phyloP scores from a whole-genome alignment of 1,140 invertebrate genomes.

The Drosophila parabipectinata region DNA sequence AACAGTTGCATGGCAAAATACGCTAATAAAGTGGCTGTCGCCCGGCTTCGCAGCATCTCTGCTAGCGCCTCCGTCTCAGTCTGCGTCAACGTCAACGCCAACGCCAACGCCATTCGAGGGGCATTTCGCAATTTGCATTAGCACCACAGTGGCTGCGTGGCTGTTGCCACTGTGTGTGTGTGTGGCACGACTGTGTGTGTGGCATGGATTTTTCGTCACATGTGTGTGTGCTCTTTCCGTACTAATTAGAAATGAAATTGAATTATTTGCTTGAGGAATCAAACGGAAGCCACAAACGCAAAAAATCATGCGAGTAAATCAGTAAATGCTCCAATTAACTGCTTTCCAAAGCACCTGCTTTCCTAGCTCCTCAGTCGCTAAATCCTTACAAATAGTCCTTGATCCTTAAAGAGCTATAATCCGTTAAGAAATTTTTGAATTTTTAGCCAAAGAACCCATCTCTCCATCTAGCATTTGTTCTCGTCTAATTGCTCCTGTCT shows the following conservation, averaged over 20 bases:
- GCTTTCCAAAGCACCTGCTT: slow-evolving; percentile 1
- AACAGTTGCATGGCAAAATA: slow-evolving; percentile 81
- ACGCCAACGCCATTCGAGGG: neutral
- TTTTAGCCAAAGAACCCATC: neutral
- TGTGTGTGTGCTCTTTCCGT: slow-evolving; percentile 59
- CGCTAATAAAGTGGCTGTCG: slow-evolving; percentile 81
- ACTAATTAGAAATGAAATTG: slow-evolving; percentile 82
- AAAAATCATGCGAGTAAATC: slow-evolving; percentile 22
- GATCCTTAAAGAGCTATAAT: neutral
- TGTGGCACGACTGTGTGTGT: neutral
- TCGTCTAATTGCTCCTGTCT: slow-evolving; percentile 48
- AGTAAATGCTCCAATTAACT: slow-evolving; percentile 49
- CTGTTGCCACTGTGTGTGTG: slow-evolving; percentile 44
- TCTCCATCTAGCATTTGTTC: slow-evolving; percentile 11
- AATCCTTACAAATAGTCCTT: neutral
- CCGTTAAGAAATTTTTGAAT: neutral
- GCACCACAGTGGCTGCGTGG: slow-evolving; percentile 78
- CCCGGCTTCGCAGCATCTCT: slow-evolving; percentile 32
- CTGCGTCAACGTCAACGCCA: neutral
- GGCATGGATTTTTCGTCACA: slow-evolving; percentile 21
- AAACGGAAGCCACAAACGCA: slow-evolving; percentile 53
- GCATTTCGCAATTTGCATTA: slow-evolving; percentile 67
- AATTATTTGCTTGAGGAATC: slow-evolving; percentile 81
- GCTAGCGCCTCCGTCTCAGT: neutral
- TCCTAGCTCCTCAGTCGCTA: neutral